phyloP scores from a whole-genome alignment of 2,888 invertebrate species.

The Drosophila yooni region DNA sequence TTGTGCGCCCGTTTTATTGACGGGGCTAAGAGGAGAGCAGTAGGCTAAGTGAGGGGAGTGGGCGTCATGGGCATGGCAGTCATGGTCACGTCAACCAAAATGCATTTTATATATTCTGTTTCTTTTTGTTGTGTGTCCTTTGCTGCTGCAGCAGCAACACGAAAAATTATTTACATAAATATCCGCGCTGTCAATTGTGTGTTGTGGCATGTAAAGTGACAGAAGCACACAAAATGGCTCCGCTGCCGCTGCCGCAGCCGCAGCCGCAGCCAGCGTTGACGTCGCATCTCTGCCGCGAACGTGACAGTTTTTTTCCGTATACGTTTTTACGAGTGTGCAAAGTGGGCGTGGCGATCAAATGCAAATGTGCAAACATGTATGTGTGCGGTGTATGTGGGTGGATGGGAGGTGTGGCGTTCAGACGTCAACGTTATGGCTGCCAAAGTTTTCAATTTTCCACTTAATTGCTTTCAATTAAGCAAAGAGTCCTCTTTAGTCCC shows the following conservation, averaged over 20 bases:
- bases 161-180: constrained; percentile 78
- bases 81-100: constrained; percentile 76
- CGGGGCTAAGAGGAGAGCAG: background rate
- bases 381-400: constrained; percentile 17
- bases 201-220: constrained; percentile 80
- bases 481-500: constrained; percentile 77
- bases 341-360: constrained; percentile 74
- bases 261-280: constrained; percentile 19
- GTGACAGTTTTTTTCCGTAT: constrained; percentile 60
- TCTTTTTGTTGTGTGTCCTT: constrained; percentile 50
- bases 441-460: constrained; percentile 80
- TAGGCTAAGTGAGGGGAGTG: background rate
- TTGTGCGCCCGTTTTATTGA: constrained; percentile 29
- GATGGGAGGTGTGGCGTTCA: constrained; percentile 54
- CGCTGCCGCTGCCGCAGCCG: constrained; percentile 24
- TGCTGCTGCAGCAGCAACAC: constrained; percentile 60
- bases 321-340: constrained; percentile 58
- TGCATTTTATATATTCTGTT: constrained; percentile 61
- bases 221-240: constrained; percentile 79
- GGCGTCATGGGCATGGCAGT: constrained; percentile 11
- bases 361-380: constrained; percentile 63
- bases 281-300: constrained; percentile 44
- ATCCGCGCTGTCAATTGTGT: constrained; percentile 78
- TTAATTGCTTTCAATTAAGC: constrained; percentile 81
- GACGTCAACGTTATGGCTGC: constrained; percentile 79